Percentiles rank a stretch among this genome's conserved stretches.
These are phyloP conservation scores for Heteromormyrus szaboi DNA, from an alignment of 2,797 vertebrate species.

Conservation along the genomic window DNA sequence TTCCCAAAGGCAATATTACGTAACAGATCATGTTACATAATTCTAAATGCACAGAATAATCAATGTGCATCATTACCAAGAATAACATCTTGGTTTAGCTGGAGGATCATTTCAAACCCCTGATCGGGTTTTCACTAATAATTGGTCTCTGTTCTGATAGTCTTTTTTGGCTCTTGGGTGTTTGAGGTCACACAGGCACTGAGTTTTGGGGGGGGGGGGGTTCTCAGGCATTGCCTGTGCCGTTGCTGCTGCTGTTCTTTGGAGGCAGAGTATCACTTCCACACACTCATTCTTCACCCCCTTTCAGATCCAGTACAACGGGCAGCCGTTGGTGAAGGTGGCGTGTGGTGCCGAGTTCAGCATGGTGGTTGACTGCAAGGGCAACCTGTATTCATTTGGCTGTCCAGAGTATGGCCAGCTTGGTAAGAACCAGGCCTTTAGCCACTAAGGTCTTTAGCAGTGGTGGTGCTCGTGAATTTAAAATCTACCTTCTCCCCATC, in stretches of 20 bases:
- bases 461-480: neutral
- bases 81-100: neutral
- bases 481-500: neutral
- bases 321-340: slow-evolving; percentile 89
- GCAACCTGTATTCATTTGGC: slow-evolving; percentile 92
- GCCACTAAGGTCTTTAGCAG: neutral
- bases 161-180: neutral
- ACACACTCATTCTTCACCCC: neutral
- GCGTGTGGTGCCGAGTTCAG: slow-evolving; percentile 92
- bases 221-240: neutral
- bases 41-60: neutral
- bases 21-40: neutral
- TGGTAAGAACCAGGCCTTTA: slow-evolving; percentile 58
- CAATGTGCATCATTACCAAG: neutral
- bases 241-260: neutral
- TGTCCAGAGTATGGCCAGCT: slow-evolving; percentile 93
- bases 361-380: slow-evolving; percentile 97
- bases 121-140: neutral
- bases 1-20: neutral
- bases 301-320: slow-evolving; percentile 85
- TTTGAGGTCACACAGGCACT: neutral
- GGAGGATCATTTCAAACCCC: neutral
- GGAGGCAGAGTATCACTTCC: neutral
- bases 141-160: neutral
- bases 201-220: too few species aligned